phyloP scores from a whole-genome alignment of 2,797 vertebrate genomes.

The Bovichtus diacanthus region DNA sequence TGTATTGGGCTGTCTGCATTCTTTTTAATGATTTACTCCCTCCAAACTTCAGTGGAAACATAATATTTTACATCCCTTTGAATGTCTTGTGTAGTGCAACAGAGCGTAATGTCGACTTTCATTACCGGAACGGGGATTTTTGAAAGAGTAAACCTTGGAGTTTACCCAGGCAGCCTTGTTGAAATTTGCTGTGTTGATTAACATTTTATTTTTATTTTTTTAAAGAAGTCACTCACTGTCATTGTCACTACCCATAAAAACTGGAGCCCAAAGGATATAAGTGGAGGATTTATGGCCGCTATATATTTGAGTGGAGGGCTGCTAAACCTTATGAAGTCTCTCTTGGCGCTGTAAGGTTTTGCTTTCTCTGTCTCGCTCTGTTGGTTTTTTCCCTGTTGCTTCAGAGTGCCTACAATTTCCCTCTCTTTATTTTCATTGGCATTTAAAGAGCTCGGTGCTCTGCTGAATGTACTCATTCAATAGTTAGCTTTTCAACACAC shows the following conservation, averaged over 20 bases:
- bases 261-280: conserved; percentile 81
- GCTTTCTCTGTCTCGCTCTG: conserved; percentile 81
- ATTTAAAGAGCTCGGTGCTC: conserved; percentile 77
- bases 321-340: conserved; percentile 84
- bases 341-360: conserved; percentile 78
- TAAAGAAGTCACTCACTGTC: conserved; percentile 77
- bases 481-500: conserved; percentile 70
- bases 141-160: conserved; percentile 58
- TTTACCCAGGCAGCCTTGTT: conserved; percentile 56
- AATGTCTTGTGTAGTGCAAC: conserved; percentile 49
- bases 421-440: conserved; percentile 85
- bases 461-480: conserved; percentile 81
- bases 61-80: conserved; percentile 68
- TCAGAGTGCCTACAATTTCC: conserved; percentile 80
- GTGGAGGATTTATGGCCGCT: conserved; percentile 82
- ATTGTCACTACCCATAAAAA: conserved; percentile 80
- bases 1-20: conserved; percentile 37
- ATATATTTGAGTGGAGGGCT: conserved; percentile 83
- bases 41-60: conserved; percentile 67
- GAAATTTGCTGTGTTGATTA: conserved; percentile 72
- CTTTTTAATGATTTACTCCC: conserved; percentile 65
- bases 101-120: conserved; percentile 63
- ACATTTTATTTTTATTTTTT: conserved; percentile 55
- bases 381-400: conserved; percentile 79
- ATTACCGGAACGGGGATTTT: conserved; percentile 66